Evolutionary conservation across 2,797 vertebrate species (phyloP), one percentile per base, ranked within the genome.

Genomic region (Sphenopsis melanotis): DNA sequence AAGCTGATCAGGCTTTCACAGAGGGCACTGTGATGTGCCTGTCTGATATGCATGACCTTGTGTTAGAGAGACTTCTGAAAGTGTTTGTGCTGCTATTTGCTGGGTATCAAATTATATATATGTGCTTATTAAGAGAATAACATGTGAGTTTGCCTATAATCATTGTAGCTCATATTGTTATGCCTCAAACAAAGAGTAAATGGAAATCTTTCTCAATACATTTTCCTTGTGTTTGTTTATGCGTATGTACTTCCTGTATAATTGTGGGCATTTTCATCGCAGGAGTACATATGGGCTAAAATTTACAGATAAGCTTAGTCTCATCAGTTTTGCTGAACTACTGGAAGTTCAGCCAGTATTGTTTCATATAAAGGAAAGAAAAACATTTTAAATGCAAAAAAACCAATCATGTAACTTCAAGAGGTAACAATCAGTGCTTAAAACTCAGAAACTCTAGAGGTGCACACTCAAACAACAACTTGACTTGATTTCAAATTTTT

Each of bases 81-180:
- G 39, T 26, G 30, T 79, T 92, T 18, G 4, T 93, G 57, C 63
- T 90, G 55, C 41, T 82, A 7, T 93, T 95, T 94, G 50, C 59
- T 59, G 37, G 26, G n/a, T 87, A 82, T 91, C 77, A 84, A 82
- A 84, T 91, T 74, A 94, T 79, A 27, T 46, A n/a, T 78, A 66
- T 84, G 49, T 87, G 59, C 52, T 94, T 94, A 84, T 94, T 94
- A 84, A 79, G 50, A 89, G 76, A 93, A 76, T 86, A 93, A 55
- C 49, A 52, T 63, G 36, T 68, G 30, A 91, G 39, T 90, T 94
- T 92, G 68, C n/a, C 77, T 95, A 16, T 90, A 89, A 87, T 84
- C 47, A 4, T 79, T 36, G 22, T 46, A 93, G 63, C 22, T 87
- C 74, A 89, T 83, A 84, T 89, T 86, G 64, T 87, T 94, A 74